phyloP scores from a whole-genome alignment of 2,797 vertebrate species.

The Vireo griseus region DNA sequence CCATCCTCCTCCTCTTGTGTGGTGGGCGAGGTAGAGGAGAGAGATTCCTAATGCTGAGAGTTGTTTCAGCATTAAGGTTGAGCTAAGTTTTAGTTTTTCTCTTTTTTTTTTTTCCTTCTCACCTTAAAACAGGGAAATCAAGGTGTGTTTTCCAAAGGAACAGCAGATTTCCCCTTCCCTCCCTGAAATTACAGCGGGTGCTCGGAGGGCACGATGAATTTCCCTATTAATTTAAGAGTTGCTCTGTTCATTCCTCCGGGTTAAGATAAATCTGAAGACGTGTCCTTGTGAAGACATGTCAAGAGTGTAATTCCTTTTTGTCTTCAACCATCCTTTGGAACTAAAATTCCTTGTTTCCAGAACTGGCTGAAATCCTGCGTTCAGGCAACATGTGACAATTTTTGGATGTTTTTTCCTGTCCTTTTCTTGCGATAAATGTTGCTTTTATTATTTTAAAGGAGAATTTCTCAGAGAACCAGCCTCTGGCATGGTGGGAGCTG shows the following conservation, averaged over 20 bases:
- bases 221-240: not conserved
- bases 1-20: accelerated
- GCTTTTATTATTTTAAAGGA: not conserved
- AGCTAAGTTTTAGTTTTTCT: not conserved
- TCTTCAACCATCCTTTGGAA: not conserved
- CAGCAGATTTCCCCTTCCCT: not conserved
- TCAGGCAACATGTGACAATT: not conserved
- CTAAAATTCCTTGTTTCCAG: not conserved
- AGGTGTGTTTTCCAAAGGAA: not conserved
- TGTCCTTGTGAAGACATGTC: constrained; percentile 10
- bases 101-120: accelerated
- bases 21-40: not conserved
- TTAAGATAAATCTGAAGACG: not conserved
- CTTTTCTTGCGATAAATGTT: not conserved
- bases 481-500: not conserved
- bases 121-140: not conserved
- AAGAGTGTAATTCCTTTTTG: not conserved
- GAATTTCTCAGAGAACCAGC: not conserved
- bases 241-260: not conserved
- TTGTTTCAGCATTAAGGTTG: not conserved
- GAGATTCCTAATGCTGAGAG: not conserved
- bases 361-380: not conserved
- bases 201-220: not conserved
- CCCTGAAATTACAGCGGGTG: not conserved
- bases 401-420: not conserved